Evolutionary conservation across 2,888 invertebrate species (phyloP).

Genomic region (Terebella lapidaria): DNA sequence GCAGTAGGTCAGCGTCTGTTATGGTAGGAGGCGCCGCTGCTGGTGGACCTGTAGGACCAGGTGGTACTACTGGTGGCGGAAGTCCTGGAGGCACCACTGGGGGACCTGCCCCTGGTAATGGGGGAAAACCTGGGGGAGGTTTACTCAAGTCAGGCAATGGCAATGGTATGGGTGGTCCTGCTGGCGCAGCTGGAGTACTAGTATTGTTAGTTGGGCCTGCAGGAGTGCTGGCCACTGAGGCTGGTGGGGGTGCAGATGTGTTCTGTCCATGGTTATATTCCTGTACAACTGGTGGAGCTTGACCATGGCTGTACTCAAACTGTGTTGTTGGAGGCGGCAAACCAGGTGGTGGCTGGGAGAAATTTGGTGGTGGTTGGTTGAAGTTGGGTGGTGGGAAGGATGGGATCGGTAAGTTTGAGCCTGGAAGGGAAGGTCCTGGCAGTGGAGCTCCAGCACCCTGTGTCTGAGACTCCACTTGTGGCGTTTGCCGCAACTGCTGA

Average conservation of each 20-base stretch:
- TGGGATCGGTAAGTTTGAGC: no score
- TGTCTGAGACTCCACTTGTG: neutral
- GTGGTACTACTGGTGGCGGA: conserved; percentile 18
- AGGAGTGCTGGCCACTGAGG: neutral
- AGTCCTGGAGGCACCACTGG: conserved; percentile 37
- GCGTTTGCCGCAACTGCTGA: conserved; percentile 1
- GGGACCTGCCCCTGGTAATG: conserved; percentile 34
- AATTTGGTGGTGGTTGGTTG: conserved; percentile 23
- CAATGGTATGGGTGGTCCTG: conserved; percentile 13
- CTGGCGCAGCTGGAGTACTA: no score
- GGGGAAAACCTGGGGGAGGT: conserved; percentile 4
- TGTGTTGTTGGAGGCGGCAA: neutral
- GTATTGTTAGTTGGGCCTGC: no score
- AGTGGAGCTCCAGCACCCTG: neutral
- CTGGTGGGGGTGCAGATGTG: neutral
- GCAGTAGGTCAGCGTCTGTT: conserved; percentile 59
- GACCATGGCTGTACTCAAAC: neutral
- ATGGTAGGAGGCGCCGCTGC: conserved; percentile 59
- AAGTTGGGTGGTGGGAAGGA: conserved; percentile 22
- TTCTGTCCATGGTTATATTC: conserved; percentile 19
- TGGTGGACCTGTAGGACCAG: conserved; percentile 60
- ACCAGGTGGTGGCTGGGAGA: conserved; percentile 40
- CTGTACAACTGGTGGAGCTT: conserved; percentile 10
- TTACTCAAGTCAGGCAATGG: conserved; percentile 32
- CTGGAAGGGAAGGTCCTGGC: neutral